Conservation (phyloP, 2,797 vertebrate genomes). For the Liasis olivaceus region DNA sequence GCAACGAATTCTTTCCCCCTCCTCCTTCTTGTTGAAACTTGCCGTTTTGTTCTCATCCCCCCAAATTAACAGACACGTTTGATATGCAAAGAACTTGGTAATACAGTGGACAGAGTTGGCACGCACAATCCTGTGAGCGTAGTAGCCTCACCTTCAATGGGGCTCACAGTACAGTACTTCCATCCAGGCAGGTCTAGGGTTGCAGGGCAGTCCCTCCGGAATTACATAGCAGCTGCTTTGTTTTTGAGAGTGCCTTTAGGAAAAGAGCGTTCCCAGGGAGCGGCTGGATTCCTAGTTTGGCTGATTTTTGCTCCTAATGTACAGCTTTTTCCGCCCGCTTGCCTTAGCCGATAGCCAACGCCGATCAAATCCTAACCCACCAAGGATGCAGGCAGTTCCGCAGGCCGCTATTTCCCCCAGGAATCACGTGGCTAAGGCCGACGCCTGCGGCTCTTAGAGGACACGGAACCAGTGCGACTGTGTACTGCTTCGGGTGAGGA, state of each 20-base stretch:
- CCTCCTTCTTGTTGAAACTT: slow-evolving; percentile 19
- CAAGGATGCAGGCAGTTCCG: background rate
- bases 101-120: background rate
- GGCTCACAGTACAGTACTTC: too few relatives aligned
- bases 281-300: background rate
- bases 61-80: background rate
- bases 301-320: background rate
- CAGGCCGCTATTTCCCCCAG: background rate
- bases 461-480: background rate
- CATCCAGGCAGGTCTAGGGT: background rate
- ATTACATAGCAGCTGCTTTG: background rate
- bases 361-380: background rate
- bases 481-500: background rate
- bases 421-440: background rate
- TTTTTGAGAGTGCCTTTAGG: background rate
- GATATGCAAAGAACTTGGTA: background rate
- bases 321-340: background rate
- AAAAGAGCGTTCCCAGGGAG: background rate
- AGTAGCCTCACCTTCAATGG: background rate
- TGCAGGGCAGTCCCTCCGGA: background rate
- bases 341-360: background rate
- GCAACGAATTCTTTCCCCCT: background rate
- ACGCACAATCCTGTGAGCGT: background rate
- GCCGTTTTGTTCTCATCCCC: background rate
- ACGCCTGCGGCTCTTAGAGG: background rate